A percentile compares a stretch with the other conserved stretches of the same genome.
Evolutionary conservation across 1,140 invertebrate species (phyloP).

Genomic region (Orchesella cincta): DNA sequence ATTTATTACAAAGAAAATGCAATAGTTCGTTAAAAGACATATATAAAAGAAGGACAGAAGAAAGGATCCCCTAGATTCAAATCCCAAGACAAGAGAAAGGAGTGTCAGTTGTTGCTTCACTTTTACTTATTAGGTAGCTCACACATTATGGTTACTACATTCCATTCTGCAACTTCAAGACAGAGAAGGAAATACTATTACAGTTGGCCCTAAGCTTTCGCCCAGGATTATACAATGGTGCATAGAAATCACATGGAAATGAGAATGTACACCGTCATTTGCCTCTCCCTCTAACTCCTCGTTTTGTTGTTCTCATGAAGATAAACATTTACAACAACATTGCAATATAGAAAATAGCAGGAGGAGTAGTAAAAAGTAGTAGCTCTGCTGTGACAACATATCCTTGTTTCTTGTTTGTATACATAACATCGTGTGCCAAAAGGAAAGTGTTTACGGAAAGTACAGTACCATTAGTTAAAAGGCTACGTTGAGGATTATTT

Average conservation of each 20-base stretch:
- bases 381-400: not conserved
- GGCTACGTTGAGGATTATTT: too few relatives aligned
- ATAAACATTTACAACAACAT: not conserved
- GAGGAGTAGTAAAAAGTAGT: not conserved
- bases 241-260: conserved; percentile 15
- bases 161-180: not conserved
- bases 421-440: too few relatives aligned
- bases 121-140: not conserved
- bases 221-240: not conserved
- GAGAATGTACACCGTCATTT: not conserved
- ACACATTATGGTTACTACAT: not conserved
- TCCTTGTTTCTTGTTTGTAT: not conserved
- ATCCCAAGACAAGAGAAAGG: not conserved
- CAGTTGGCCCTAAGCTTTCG: not conserved
- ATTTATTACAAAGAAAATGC: not conserved
- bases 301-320: not conserved
- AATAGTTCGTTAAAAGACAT: not conserved
- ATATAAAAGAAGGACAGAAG: not conserved
- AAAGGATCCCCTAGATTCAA: not conserved
- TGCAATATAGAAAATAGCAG: too few relatives aligned
- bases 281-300: not conserved
- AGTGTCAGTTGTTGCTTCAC: conserved; percentile 16
- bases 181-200: too few relatives aligned
- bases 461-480: too few relatives aligned
- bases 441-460: too few relatives aligned